phyloP scores from a whole-genome alignment of 2,113 vertebrate species.

The Ancistrus triradiatus region DNA sequence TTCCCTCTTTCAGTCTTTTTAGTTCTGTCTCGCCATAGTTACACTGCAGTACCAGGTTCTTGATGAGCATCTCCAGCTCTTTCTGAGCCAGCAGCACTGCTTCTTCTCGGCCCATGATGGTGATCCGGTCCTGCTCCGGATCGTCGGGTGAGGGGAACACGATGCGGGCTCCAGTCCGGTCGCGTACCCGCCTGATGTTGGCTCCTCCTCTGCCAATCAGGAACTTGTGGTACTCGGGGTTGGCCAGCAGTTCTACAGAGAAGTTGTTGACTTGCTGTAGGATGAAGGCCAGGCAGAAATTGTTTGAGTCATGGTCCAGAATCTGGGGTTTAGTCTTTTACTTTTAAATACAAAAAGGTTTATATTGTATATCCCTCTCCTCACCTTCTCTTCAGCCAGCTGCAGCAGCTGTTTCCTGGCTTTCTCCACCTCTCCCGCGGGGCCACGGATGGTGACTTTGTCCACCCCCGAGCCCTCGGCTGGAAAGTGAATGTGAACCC shows the following conservation, averaged over 20 bases:
- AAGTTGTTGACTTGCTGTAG: conserved; percentile 76
- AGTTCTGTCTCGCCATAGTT: no score
- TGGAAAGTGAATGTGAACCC: conserved; percentile 79
- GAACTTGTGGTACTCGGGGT: conserved; percentile 77
- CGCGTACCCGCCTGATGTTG: conserved; percentile 71
- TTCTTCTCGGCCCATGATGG: conserved; percentile 74
- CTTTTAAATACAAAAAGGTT: no score
- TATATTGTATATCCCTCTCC: background rate
- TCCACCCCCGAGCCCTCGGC: conserved; percentile 70
- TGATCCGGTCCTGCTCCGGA: conserved; percentile 72
- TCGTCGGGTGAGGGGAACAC: conserved; percentile 71
- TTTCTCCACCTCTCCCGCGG: conserved; percentile 69
- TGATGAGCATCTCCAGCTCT: conserved; percentile 70
- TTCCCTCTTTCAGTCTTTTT: no score
- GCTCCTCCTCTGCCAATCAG: conserved; percentile 72
- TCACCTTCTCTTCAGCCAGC: conserved; percentile 76
- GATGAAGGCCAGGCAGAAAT: background rate
- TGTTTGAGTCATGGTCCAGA: background rate
- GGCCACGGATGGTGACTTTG: conserved; percentile 73
- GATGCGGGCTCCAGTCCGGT: conserved; percentile 69
- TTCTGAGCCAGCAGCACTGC: conserved; percentile 68
- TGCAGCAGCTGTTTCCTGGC: conserved; percentile 74
- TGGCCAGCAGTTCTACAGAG: conserved; percentile 67
- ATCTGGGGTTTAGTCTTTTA: background rate
- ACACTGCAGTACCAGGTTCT: conserved; percentile 66